Conservation (phyloP, 2,113 vertebrate genomes). For the Otolemur garnettii region DNA sequence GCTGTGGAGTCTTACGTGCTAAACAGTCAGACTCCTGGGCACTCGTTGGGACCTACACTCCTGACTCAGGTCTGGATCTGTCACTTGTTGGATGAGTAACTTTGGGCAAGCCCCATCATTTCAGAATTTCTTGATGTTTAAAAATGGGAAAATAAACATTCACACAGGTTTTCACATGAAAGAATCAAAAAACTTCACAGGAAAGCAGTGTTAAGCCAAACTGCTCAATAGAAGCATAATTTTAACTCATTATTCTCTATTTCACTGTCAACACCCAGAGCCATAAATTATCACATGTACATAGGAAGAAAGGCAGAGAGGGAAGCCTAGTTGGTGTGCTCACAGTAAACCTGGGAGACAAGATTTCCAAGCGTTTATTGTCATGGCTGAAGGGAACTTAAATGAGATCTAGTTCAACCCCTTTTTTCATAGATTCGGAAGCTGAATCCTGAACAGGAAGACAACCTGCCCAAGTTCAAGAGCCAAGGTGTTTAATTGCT, state of each 20-base stretch:
- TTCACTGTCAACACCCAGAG: not conserved
- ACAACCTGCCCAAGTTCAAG: not conserved
- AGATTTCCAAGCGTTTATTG: not conserved
- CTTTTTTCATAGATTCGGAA: not conserved
- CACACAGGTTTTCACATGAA: not conserved
- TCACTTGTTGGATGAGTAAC: not conserved
- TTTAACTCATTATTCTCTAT: not conserved
- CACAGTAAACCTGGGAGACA: not conserved
- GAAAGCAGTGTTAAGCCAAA: conserved; percentile 20
- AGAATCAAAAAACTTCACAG: not conserved
- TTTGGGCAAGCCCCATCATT: not conserved
- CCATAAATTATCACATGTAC: not conserved
- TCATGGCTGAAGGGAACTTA: not conserved
- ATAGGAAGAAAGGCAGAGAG: not conserved
- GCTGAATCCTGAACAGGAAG: not conserved
- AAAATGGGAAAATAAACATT: conserved; percentile 20
- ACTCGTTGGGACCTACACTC: not conserved
- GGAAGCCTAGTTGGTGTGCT: not conserved
- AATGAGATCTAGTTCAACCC: not conserved
- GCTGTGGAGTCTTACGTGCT: not conserved
- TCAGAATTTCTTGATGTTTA: not conserved
- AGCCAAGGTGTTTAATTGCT: not conserved
- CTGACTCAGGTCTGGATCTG: not conserved
- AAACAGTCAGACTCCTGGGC: not conserved
- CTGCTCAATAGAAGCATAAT: not conserved